Base-by-base conservation (phyloP, 2,113 vertebrate species). In the Paraplagusia blochii region DNA sequence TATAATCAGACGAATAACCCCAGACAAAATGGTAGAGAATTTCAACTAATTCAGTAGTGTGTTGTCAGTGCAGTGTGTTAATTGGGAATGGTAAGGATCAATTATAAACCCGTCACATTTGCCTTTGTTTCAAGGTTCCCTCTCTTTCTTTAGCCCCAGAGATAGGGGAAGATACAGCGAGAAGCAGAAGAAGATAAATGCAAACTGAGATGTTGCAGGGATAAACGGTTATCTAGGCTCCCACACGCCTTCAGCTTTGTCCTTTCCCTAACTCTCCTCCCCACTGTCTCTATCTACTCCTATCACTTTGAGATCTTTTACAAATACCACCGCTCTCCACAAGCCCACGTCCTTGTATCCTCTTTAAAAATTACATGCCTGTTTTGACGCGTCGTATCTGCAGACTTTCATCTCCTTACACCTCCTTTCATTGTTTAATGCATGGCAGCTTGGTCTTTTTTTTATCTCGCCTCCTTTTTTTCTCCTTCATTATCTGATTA, bases 81-180 rank as follows among this genome's bases (percentile, higher is more conserved):
- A 90, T 89, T 87, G 84, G 62, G 66, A 72, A 78, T 86, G 74
- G 72, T 79, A 70, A 81, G 81, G 83, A 79, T 79, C 82, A 85
- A 88, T 89, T 87, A 88, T 86, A 80, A 85, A 74, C 71, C 63
- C 79, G 72, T 76, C 76, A 84, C 73, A 67, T 61, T 51, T 66
- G 66, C 75, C 81, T 80, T 83, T 83, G 74, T 88, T 86, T 86
- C 70, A 80, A 78, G 81, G 67, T 83, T 86, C 80, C 84, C 80
- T 77, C 85, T 86, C 85, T 90, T 88, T 76, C 69, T 69, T 44
- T 60, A 77, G 82, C 69, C 71, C 68, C 77, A 59, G 66, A 81
- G 84, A 89, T 85, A 51, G 42, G 60, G 59, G 48, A 63, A 82
- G 77, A 84, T 85, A 78, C 1, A 19, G 48, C 14, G 34, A 43